Base-by-base conservation (phyloP, 2,888 invertebrate genomes). In the Vannuccia rotundouncinata region DNA sequence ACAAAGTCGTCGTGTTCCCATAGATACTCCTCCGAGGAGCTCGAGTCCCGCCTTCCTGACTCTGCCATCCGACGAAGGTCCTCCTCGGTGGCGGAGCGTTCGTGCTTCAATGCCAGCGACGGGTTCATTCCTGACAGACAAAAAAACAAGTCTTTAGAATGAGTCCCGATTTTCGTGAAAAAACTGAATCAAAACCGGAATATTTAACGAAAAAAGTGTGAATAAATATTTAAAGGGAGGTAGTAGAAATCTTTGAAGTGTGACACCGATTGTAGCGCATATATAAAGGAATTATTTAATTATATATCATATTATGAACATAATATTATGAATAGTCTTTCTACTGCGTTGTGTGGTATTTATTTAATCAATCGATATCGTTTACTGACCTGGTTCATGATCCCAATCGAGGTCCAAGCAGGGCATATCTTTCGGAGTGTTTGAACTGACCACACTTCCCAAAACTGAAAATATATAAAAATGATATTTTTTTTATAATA, bases 331-430 rank as follows among this genome's bases (percentile, higher is more conserved):
- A n/a, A n/a, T n/a, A n/a, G n/a, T n/a, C n/a, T n/a, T n/a, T n/a
- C n/a, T n/a, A n/a, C n/a, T n/a, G n/a, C n/a, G n/a, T n/a, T n/a
- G n/a, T n/a, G n/a, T n/a, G n/a, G n/a, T n/a, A n/a, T n/a, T n/a
- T n/a, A n/a, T n/a, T n/a, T n/a, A n/a, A n/a, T n/a, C n/a, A n/a
- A n/a, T n/a, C n/a, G n/a, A 45, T 45, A 45, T 17, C 5, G 17
- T 45, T 29, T 2, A 76, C 31, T 29, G 27, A 78, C 78, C 78
- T 78, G 78, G 78, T 78, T 78, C 78, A 66, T 78, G 78, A 78
- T 78, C 78, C 78, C 78, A 78, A 78, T 78, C 78, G 13, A 78
- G 29, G 22, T 78, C 78, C 2, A 78, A 28, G 27, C 59, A 60
- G 17, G 78, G 66, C 59, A 60, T 27, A n/a, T 78, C 78, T 29